Conservation (phyloP, 2,113 vertebrate genomes). For the Empidonax alnorum region DNA sequence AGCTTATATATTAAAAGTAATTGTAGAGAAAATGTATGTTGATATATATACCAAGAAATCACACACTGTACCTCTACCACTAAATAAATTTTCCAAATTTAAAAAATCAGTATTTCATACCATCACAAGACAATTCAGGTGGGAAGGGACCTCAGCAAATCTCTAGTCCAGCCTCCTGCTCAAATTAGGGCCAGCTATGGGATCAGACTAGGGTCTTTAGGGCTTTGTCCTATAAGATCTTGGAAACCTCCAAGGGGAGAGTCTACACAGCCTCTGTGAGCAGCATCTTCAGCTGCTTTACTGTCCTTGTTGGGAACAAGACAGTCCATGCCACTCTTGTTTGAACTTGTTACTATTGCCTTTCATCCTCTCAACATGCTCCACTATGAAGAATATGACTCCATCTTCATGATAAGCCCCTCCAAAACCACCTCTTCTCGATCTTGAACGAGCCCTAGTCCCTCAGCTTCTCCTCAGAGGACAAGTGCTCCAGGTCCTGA, state of each 20-base stretch:
- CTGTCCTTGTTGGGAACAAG: not conserved
- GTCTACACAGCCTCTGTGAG: not conserved
- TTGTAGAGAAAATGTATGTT: not conserved
- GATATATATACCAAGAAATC: not conserved
- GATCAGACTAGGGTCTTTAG: not conserved
- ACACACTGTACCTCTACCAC: not conserved
- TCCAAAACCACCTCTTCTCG: not conserved
- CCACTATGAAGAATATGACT: not conserved
- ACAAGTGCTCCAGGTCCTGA: not conserved
- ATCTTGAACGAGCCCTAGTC: not conserved
- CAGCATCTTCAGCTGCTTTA: not conserved
- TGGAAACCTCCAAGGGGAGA: not conserved
- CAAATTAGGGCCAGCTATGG: not conserved
- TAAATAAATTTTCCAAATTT: not conserved
- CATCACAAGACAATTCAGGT: not conserved
- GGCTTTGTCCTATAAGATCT: not conserved
- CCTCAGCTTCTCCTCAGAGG: not conserved
- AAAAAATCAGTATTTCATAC: not conserved
- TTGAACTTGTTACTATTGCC: not conserved
- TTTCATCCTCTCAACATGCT: not conserved
- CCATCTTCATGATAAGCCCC: not conserved
- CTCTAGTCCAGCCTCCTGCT: not conserved
- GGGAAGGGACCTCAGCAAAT: not conserved
- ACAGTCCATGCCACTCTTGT: not conserved
- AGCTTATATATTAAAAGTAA: not conserved